Conservation (phyloP, 2,888 invertebrate species). For the Pecten maximus region DNA sequence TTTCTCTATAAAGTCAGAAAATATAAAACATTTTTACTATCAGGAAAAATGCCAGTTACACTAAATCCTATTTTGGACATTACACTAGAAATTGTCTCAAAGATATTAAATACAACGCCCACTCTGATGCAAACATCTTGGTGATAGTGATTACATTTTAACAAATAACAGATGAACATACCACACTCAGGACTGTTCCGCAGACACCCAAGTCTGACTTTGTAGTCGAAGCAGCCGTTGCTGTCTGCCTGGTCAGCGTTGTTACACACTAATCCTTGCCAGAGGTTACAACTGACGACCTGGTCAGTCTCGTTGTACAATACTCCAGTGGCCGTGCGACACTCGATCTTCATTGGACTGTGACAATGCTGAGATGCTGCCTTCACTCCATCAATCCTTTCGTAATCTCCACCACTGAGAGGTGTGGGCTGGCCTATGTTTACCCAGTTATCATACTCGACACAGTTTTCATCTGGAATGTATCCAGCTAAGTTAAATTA, state of each 20-base stretch:
- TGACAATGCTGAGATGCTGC: slow-evolving; percentile 65
- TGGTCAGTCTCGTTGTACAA: slow-evolving; percentile 69
- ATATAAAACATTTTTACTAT: too few species aligned
- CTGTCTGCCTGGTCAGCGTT: slow-evolving; percentile 70
- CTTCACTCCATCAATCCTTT: slow-evolving; percentile 73
- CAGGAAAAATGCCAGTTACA: too few species aligned
- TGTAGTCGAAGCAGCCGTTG: slow-evolving; percentile 71
- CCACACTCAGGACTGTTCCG: slow-evolving; percentile 71
- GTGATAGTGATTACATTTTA: too few species aligned
- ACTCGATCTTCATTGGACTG: slow-evolving; percentile 76
- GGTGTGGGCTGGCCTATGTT: slow-evolving; percentile 72
- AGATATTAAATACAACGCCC: too few species aligned
- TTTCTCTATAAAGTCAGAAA: too few species aligned
- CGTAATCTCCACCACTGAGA: slow-evolving; percentile 72
- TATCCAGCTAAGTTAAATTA: neutral
- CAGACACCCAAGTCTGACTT: slow-evolving; percentile 73
- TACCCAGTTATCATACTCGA: slow-evolving; percentile 78
- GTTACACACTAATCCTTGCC: slow-evolving; percentile 89
- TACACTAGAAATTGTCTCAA: too few species aligned
- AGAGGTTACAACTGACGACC: slow-evolving; percentile 83
- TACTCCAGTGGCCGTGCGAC: slow-evolving; percentile 72
- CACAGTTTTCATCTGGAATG: slow-evolving; percentile 67
- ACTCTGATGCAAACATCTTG: too few species aligned
- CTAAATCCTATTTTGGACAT: too few species aligned
- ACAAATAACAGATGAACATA: too few species aligned